Conservation (phyloP, 1,140 invertebrate genomes). For the Sogatella furcifera region DNA sequence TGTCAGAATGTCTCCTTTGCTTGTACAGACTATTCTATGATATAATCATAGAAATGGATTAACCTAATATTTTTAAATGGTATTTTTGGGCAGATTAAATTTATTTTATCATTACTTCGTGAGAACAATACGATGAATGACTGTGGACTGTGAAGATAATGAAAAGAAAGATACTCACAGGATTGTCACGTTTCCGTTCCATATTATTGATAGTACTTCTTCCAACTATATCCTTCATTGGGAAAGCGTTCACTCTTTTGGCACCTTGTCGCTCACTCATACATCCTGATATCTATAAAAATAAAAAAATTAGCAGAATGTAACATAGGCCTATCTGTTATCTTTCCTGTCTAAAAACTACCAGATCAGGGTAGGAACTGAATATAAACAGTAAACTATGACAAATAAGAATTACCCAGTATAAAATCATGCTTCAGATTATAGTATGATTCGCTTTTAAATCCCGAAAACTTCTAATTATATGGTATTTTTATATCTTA, state of each 20-base stretch:
- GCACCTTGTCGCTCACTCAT: constrained; percentile 56
- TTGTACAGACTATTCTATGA: no score
- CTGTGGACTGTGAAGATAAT: neutral
- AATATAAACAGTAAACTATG: neutral
- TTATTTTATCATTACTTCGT: no score
- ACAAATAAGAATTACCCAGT: neutral
- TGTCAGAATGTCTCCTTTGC: no score
- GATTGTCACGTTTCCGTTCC: constrained; percentile 59
- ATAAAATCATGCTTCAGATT: neutral
- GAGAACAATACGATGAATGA: no score
- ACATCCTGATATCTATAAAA: constrained; percentile 54
- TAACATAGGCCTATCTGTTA: neutral
- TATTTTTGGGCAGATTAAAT: no score
- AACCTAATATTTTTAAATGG: no score
- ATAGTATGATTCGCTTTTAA: no score
- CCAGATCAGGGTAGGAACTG: neutral
- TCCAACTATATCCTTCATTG: constrained; percentile 68
- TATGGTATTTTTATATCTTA: no score
- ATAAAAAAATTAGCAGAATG: constrained; percentile 17
- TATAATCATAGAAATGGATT: no score
- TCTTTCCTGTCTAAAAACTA: neutral
- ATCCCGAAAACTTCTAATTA: no score
- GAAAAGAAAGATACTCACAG: constrained; percentile 41
- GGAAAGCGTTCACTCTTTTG: constrained; percentile 64
- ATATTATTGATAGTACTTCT: constrained; percentile 40